Percentiles rank a stretch among this genome's conserved stretches.
These are phyloP conservation scores for Charaxes varanes DNA, from an alignment of 1,140 invertebrate species.

Conservation along the genomic window DNA sequence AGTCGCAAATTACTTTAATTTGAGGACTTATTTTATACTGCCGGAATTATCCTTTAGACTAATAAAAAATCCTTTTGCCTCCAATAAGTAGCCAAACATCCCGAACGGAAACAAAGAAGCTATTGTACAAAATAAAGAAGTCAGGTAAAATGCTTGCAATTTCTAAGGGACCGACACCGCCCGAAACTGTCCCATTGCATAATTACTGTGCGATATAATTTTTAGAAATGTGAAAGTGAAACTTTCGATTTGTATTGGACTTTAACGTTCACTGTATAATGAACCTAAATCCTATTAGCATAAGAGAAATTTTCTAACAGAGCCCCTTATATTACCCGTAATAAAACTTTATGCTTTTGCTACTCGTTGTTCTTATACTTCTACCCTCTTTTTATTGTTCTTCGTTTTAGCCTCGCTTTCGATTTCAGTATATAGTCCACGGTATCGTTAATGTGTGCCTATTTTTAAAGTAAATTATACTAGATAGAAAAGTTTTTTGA, in stretches of 20 bases:
- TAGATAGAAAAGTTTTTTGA: background rate
- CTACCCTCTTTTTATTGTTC: slow-evolving; percentile 32
- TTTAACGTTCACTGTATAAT: background rate
- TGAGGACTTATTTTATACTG: too few relatives aligned
- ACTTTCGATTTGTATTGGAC: slow-evolving; percentile 1
- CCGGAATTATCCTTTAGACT: too few relatives aligned
- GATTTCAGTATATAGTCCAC: slow-evolving; percentile 12
- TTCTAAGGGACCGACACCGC: slow-evolving; percentile 10
- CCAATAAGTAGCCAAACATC: slow-evolving; percentile 16
- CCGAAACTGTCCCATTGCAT: slow-evolving; percentile 27
- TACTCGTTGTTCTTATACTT: slow-evolving; percentile 32
- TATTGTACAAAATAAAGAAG: slow-evolving; percentile 15
- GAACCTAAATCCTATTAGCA: background rate
- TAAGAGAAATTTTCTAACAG: background rate
- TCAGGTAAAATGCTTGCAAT: slow-evolving; percentile 5
- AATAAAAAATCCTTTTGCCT: slow-evolving; percentile 5
- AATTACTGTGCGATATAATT: slow-evolving; percentile 28
- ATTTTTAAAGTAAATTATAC: background rate
- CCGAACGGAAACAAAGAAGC: slow-evolving; percentile 6
- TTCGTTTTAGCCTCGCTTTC: slow-evolving; percentile 30
- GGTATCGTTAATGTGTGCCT: slow-evolving; percentile 2
- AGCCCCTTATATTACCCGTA: slow-evolving; percentile 4
- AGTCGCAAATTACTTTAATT: too few relatives aligned
- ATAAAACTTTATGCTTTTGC: slow-evolving; percentile 34
- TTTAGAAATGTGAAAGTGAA: slow-evolving; percentile 46